phyloP scores from a whole-genome alignment of 2,113 vertebrate genomes.

The Rhipidura dahli region DNA sequence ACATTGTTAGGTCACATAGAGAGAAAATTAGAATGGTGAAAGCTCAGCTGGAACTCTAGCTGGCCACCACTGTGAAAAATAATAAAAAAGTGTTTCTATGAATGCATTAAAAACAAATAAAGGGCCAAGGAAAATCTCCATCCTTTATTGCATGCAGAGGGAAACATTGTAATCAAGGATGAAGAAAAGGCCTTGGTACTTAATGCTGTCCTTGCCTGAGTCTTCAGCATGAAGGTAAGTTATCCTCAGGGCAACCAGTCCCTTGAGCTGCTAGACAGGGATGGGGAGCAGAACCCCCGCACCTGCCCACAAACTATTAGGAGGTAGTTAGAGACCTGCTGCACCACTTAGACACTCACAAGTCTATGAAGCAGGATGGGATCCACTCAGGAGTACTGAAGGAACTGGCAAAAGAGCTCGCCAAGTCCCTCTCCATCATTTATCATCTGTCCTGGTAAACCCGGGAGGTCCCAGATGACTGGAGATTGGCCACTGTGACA shows the following conservation, averaged over 20 bases:
- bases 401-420: not conserved
- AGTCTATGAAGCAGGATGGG: not conserved
- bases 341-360: not conserved
- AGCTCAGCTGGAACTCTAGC: not conserved
- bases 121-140: not conserved
- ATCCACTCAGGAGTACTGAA: not conserved
- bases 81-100: not conserved
- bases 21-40: not conserved
- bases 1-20: not conserved
- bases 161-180: not conserved
- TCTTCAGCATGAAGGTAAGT: not conserved
- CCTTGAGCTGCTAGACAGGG: not conserved
- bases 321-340: not conserved
- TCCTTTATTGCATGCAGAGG: not conserved
- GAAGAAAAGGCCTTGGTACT: not conserved
- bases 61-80: not conserved
- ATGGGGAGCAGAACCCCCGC: not conserved
- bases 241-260: not conserved
- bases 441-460: not conserved
- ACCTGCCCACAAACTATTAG: not conserved
- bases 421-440: not conserved
- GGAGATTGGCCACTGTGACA: not conserved
- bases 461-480: not conserved
- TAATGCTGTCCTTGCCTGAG: not conserved
- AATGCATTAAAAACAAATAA: not conserved